phyloP scores from a whole-genome alignment of 2,113 vertebrate species.

The Entomyzon cyanotis region DNA sequence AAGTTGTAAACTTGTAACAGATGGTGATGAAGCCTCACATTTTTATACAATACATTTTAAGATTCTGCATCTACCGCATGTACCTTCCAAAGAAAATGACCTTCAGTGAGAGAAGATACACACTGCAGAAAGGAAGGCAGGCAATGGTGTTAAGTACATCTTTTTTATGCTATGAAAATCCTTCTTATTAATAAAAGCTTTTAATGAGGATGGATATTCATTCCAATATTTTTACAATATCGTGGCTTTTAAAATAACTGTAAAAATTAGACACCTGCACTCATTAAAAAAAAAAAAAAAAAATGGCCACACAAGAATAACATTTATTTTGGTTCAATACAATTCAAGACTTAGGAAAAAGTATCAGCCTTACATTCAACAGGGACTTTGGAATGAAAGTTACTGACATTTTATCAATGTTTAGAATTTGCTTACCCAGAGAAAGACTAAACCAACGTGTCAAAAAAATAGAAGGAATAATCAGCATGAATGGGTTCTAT shows the following conservation, averaged over 20 bases:
- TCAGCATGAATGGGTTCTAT: slow-evolving; percentile 45
- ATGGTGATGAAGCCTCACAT: slow-evolving; percentile 77
- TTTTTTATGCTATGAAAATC: slow-evolving; percentile 54
- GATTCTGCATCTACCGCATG: slow-evolving; percentile 70
- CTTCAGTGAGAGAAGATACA: slow-evolving; percentile 64
- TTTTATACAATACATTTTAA: slow-evolving; percentile 77
- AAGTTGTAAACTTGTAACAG: slow-evolving; percentile 80
- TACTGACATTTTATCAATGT: slow-evolving; percentile 67
- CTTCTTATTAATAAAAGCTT: slow-evolving; percentile 47
- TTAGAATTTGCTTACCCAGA: slow-evolving; percentile 60
- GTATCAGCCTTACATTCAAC: slow-evolving; percentile 11
- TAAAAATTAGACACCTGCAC: slow-evolving; percentile 34
- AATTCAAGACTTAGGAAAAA: slow-evolving; percentile 52
- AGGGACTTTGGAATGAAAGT: slow-evolving; percentile 31
- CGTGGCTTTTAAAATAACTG: slow-evolving; percentile 10
- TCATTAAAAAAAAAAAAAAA: not conserved
- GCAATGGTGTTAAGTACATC: slow-evolving; percentile 30
- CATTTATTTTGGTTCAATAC: slow-evolving; percentile 51
- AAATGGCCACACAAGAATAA: not conserved
- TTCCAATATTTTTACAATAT: not conserved
- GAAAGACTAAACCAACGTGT: slow-evolving; percentile 62
- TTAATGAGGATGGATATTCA: slow-evolving; percentile 37
- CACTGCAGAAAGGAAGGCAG: slow-evolving; percentile 12
- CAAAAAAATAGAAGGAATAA: slow-evolving; percentile 52
- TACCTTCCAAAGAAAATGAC: slow-evolving; percentile 76